Conservation (phyloP, 1,140 invertebrate genomes). For the Epicauta chinensis region DNA sequence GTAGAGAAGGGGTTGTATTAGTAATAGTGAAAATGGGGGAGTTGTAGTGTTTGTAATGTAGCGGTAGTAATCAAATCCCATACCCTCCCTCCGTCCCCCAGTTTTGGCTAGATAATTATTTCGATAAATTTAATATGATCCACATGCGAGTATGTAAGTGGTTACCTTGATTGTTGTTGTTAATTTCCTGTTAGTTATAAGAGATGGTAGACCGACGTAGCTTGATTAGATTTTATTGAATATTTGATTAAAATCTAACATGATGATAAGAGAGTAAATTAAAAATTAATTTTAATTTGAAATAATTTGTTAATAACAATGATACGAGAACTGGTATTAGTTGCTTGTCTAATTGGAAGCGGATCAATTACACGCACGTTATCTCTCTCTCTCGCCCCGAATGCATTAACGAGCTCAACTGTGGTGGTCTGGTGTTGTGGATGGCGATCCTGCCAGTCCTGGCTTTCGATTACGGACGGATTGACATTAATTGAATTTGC, state of each 20-base stretch:
- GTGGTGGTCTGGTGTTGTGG: not conserved
- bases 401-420: constrained; percentile 12
- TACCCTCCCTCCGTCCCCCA: too few species aligned
- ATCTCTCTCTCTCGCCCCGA: constrained; percentile 6
- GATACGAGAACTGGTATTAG: constrained; percentile 9
- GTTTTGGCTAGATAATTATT: constrained; percentile 36
- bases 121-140: constrained; percentile 39
- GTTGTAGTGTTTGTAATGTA: constrained; percentile 12
- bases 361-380: constrained; percentile 16
- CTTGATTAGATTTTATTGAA: constrained; percentile 24
- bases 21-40: not conserved
- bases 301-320: too few species aligned
- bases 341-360: constrained; percentile 11
- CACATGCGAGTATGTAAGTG: constrained; percentile 28
- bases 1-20: not conserved
- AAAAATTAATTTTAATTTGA: too few species aligned
- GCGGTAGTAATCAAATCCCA: constrained; percentile 16
- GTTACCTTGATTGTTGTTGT: constrained; percentile 38
- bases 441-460: constrained; percentile 13
- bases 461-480: constrained; percentile 19
- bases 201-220: constrained; percentile 18
- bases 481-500: constrained; percentile 30
- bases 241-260: constrained; percentile 19
- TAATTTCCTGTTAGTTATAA: constrained; percentile 32
- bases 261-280: not conserved